Conservation (phyloP, 2,797 vertebrate genomes). For the Crocidura indochinensis region DNA sequence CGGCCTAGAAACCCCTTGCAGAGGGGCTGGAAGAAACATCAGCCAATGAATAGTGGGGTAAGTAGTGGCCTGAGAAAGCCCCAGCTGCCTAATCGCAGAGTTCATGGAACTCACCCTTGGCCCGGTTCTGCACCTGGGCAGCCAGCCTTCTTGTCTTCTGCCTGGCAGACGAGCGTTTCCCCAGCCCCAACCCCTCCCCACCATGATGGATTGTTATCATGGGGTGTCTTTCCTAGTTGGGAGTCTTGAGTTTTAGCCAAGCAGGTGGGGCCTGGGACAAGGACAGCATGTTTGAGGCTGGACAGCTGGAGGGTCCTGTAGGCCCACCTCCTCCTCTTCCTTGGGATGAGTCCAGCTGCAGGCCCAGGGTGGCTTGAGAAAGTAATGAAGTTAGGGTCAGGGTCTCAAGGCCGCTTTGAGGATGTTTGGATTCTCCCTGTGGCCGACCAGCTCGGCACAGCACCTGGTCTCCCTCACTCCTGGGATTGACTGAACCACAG, state of each 20-base stretch:
- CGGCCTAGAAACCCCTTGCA: background rate
- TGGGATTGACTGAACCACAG: no score
- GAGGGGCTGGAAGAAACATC: background rate
- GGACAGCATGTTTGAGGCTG: background rate
- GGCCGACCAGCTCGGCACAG: background rate
- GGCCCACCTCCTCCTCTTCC: accelerated
- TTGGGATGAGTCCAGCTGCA: background rate
- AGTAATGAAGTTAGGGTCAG: background rate
- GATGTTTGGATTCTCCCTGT: background rate
- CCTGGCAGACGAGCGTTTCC: background rate
- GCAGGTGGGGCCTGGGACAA: constrained; percentile 3
- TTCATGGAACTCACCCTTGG: constrained; percentile 13
- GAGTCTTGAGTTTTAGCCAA: constrained; percentile 5
- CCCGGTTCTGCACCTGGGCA: constrained; percentile 45
- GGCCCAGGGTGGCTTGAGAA: background rate
- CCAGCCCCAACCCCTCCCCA: background rate
- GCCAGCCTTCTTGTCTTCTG: background rate
- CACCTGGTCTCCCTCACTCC: no score
- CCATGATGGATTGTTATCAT: constrained; percentile 10
- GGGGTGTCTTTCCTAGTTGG: constrained; percentile 47
- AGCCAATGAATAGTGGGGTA: background rate
- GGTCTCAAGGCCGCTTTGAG: background rate
- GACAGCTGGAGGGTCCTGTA: background rate
- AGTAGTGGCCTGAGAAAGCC: background rate
- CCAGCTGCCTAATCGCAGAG: background rate